phyloP scores from a whole-genome alignment of 2,888 invertebrate genomes.

The Beris morrisii region DNA sequence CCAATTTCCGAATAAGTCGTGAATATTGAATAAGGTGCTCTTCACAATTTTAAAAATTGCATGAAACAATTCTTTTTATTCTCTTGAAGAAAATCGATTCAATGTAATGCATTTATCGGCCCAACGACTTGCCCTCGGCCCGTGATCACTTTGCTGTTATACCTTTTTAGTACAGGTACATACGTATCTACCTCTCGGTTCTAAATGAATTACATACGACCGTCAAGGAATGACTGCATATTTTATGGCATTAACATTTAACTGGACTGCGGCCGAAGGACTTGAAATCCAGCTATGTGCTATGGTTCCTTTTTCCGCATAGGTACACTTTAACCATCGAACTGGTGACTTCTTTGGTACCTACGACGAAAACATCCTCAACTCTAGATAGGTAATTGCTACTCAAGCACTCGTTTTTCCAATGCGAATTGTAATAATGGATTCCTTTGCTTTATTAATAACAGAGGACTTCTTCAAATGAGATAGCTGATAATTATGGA shows the following conservation, averaged over 20 bases:
- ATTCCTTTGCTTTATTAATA: no score
- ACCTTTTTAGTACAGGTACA: not conserved
- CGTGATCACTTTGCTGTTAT: conserved; percentile 11
- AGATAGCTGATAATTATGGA: no score
- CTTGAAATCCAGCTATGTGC: conserved; percentile 21
- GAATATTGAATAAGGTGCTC: conserved; percentile 37
- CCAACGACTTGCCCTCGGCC: conserved; percentile 32
- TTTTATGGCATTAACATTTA: conserved; percentile 35
- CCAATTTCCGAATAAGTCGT: conserved; percentile 28
- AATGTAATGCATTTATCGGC: conserved; percentile 37
- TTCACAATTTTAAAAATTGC: conserved; percentile 38
- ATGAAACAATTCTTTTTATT: conserved; percentile 35
- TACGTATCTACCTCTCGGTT: not conserved
- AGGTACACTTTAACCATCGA: no score
- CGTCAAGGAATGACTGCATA: conserved; percentile 35
- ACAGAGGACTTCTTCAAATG: no score
- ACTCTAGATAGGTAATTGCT: no score
- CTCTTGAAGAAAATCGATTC: conserved; percentile 28
- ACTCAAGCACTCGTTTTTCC: no score
- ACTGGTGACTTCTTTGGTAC: no score
- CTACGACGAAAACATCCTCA: no score
- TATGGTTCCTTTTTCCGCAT: no score
- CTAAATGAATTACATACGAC: conserved; percentile 24
- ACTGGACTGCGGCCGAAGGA: conserved; percentile 29
- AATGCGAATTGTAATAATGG: no score